Evolutionary conservation across 2,888 invertebrate species (phyloP), one percentile per base, ranked within the genome.

Genomic region (Metacarcinus magister): DNA sequence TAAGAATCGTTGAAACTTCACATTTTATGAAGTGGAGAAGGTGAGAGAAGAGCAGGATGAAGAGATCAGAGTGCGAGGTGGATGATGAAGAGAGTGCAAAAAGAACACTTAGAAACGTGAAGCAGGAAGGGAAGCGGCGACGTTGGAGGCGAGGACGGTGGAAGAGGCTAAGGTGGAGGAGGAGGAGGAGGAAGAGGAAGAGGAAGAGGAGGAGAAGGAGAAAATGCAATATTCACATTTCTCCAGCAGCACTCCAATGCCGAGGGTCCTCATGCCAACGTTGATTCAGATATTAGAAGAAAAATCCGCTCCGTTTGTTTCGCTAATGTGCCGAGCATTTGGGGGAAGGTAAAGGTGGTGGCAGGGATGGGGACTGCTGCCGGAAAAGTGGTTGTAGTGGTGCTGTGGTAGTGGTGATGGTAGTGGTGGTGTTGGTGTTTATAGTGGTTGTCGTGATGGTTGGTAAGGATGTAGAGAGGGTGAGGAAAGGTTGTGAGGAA

Each of bases 281-380:
- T 32, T 82, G 82, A 82, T 82, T 82, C 82, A 82, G 82, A 82
- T 82, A 82, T 82, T 82, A 82, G 82, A 82, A 13, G 82, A 82
- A 82, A 82, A 82, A 82, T 28, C 82, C 28, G 82, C 82, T 82
- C 19, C 28, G 32, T 82, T 82, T 82, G 82, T 82, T 82, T 82
- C 82, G 82, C 82, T 82, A 82, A 82, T 82, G 82, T 82, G 82
- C 82, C 82, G 82, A 82, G 82, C 82, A 32, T 82, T 32, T 32
- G 82, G 32, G 32, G 82, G 28, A 7, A 32, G 32, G 67, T 32
- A 7, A 13, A 7, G 82, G 82, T 4, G 32, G 82, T 28, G 82
- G 82, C 10, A 82, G 32, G 32, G 82, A 19, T 3, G 23, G 54
- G 13, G 13, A 13, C 32, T 7, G 32, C 10, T 32, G 28, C 32